These are phyloP conservation scores for Lepus townsendii DNA, from an alignment of 2,797 vertebrate species.

Conservation along the genomic window DNA sequence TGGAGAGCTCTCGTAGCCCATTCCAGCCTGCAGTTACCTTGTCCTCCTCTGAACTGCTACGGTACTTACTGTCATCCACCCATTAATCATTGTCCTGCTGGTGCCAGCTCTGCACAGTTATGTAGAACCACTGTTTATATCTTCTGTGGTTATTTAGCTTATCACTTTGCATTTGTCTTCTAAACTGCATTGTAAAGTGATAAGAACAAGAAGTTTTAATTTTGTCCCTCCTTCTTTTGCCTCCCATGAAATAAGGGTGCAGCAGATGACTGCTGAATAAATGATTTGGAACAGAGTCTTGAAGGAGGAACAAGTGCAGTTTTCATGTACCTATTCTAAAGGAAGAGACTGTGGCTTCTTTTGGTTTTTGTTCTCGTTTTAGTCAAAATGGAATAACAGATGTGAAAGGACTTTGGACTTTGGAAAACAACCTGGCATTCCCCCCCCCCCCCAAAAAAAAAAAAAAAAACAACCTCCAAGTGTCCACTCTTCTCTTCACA, in stretches of 20 bases:
- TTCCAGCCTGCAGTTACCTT: constrained; percentile 1
- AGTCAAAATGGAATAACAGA: neutral
- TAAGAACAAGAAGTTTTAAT: constrained; percentile 42
- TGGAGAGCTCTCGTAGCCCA: neutral
- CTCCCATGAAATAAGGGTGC: neutral
- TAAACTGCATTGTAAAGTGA: constrained; percentile 23
- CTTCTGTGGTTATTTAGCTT: constrained; percentile 34
- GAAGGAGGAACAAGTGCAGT: neutral
- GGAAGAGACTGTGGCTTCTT: neutral
- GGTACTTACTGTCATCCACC: constrained; percentile 23
- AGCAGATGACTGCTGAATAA: constrained; percentile 34
- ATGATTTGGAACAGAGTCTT: constrained; percentile 2
- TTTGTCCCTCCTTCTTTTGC: constrained; percentile 46
- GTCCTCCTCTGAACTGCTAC: constrained; percentile 30
- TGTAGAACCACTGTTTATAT: constrained; percentile 12
- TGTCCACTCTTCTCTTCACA: neutral
- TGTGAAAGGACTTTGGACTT: neutral
- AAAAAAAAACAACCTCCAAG: neutral
- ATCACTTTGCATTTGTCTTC: constrained; percentile 42
- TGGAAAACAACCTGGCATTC: neutral
- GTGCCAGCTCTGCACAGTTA: neutral
- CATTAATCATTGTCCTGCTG: constrained; percentile 19
- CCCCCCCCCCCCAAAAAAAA: too few relatives aligned
- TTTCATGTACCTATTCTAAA: neutral
- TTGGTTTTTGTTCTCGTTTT: neutral